These are phyloP conservation scores for Hoplostethus mediterraneus DNA, from an alignment of 2,797 vertebrate species.

Conservation along the genomic window DNA sequence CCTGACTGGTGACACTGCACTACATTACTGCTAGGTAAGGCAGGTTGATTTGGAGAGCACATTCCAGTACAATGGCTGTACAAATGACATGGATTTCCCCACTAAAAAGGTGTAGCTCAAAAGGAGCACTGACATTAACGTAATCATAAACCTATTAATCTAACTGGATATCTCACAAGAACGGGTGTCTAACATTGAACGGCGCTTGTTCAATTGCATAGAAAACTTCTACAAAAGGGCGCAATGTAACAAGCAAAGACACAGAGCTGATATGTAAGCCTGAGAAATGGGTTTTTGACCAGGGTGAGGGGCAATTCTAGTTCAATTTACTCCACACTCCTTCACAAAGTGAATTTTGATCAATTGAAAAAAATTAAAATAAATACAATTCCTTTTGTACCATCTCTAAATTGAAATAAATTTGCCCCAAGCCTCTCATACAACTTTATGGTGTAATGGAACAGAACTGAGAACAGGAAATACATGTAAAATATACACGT, in stretches of 20 bases:
- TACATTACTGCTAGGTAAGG: slow-evolving; percentile 38
- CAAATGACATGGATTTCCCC: slow-evolving; percentile 43
- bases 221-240: slow-evolving; percentile 82
- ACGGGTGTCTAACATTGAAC: slow-evolving; percentile 56
- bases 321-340: slow-evolving; percentile 32
- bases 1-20: slow-evolving; percentile 43
- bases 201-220: slow-evolving; percentile 83
- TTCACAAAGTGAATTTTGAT: slow-evolving; percentile 42
- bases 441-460: slow-evolving; percentile 50
- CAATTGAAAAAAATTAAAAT: slow-evolving; percentile 51
- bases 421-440: slow-evolving; percentile 56
- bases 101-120: slow-evolving; percentile 70
- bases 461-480: slow-evolving; percentile 50
- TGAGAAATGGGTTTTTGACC: slow-evolving; percentile 76
- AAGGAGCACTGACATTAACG: slow-evolving; percentile 66
- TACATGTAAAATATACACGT: slow-evolving; percentile 26
- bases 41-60: slow-evolving; percentile 54
- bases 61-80: slow-evolving; percentile 42
- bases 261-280: slow-evolving; percentile 74
- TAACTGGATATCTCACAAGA: slow-evolving; percentile 63
- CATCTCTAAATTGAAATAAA: slow-evolving; percentile 53
- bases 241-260: slow-evolving; percentile 74
- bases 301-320: slow-evolving; percentile 57
- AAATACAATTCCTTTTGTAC: slow-evolving; percentile 58
- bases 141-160: slow-evolving; percentile 51